A percentile compares a stretch with the other conserved stretches of the same genome.
phyloP scores from a whole-genome alignment of 2,797 vertebrate genomes.

The Clarias platycephalus region DNA sequence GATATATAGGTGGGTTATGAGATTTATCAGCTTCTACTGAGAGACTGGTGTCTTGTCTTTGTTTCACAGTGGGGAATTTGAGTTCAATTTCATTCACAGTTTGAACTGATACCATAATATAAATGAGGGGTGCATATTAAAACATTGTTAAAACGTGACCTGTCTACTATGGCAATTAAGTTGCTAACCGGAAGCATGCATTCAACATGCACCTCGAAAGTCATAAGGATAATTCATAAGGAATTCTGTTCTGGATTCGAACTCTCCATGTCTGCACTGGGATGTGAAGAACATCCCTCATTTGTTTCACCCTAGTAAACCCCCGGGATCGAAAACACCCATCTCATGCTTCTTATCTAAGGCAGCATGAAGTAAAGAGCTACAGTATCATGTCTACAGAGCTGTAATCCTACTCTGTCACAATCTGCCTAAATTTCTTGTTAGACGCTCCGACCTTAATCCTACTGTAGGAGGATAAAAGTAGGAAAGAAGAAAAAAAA shows the following conservation, averaged over 20 bases:
- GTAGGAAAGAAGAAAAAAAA: slow-evolving; percentile 18
- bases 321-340: slow-evolving; percentile 26
- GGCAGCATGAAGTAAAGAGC: slow-evolving; percentile 30
- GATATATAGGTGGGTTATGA: slow-evolving; percentile 36
- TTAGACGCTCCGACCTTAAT: slow-evolving; percentile 44
- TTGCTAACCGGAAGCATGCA: slow-evolving; percentile 4
- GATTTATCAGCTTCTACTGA: slow-evolving; percentile 31
- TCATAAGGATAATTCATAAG: slow-evolving; percentile 17
- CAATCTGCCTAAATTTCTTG: slow-evolving; percentile 41
- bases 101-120: slow-evolving; percentile 31
- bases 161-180: not conserved
- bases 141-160: slow-evolving; percentile 32
- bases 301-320: slow-evolving; percentile 39
- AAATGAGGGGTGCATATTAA: slow-evolving; percentile 26
- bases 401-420: slow-evolving; percentile 47
- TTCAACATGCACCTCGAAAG: not conserved
- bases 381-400: slow-evolving; percentile 32
- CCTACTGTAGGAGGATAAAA: slow-evolving; percentile 30
- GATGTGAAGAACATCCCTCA: slow-evolving; percentile 18
- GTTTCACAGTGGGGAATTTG: slow-evolving; percentile 29
- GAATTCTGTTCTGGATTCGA: slow-evolving; percentile 19
- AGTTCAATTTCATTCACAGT: slow-evolving; percentile 40
- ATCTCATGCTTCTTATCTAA: not conserved
- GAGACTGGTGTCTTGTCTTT: slow-evolving; percentile 31
- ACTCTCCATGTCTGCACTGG: slow-evolving; percentile 22